phyloP scores from a whole-genome alignment of 2,888 invertebrate species.

The Temnothorax rugatulus region DNA sequence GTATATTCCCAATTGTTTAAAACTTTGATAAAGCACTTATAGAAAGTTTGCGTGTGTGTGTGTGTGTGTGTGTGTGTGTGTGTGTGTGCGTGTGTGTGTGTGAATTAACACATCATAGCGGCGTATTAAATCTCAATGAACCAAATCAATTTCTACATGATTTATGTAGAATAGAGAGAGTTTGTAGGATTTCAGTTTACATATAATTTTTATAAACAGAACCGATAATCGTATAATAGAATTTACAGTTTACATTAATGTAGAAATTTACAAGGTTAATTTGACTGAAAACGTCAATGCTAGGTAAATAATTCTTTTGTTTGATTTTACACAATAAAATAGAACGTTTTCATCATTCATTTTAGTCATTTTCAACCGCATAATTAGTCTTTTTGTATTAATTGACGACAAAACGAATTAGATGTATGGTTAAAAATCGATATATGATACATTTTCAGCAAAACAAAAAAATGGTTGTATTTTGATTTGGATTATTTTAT shows the following conservation, averaged over 20 bases:
- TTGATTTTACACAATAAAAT: not conserved
- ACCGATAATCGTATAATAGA: not conserved
- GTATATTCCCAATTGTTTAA: constrained; percentile 28
- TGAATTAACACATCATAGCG: not conserved
- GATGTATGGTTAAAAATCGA: too few species aligned
- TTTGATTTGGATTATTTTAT: not conserved
- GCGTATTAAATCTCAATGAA: not conserved
- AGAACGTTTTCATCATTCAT: not conserved
- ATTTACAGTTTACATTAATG: not conserved
- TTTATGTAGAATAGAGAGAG: not conserved
- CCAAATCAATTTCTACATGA: not conserved
- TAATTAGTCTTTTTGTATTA: not conserved
- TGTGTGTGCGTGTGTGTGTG: too few species aligned
- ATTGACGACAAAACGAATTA: not conserved
- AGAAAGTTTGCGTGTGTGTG: too few species aligned
- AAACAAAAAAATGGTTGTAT: not conserved
- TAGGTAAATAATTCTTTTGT: not conserved
- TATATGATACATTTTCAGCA: not conserved
- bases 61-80: too few species aligned
- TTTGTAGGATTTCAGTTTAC: not conserved
- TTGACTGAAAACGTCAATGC: not conserved
- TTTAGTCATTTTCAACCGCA: not conserved
- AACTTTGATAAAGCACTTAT: constrained; percentile 22
- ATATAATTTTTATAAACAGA: not conserved
- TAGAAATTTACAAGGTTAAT: not conserved